Conservation (phyloP, 2,888 invertebrate species). For the Pinctada fucata region DNA sequence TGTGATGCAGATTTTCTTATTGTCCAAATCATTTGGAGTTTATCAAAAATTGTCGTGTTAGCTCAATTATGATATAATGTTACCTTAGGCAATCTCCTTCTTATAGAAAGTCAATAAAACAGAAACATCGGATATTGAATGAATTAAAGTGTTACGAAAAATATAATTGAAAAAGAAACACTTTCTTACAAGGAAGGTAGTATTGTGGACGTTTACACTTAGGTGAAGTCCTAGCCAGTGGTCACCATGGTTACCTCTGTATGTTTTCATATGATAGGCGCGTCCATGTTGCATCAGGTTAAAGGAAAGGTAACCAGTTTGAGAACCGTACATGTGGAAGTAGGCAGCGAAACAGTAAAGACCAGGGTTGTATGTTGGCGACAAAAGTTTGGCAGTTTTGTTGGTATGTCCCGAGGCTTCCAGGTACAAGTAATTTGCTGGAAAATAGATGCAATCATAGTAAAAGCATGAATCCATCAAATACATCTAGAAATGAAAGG, state of each 20-base stretch:
- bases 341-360: conserved; percentile 64
- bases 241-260: conserved; percentile 54
- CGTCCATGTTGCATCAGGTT: conserved; percentile 42
- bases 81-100: too few relatives aligned
- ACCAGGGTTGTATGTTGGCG: conserved; percentile 52
- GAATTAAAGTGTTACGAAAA: too few relatives aligned
- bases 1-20: too few relatives aligned
- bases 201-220: conserved; percentile 18
- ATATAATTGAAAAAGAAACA: too few relatives aligned
- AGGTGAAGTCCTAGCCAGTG: conserved; percentile 49
- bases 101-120: too few relatives aligned
- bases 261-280: conserved; percentile 35
- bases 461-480: too few relatives aligned
- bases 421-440: conserved; percentile 65
- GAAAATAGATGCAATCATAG: too few relatives aligned
- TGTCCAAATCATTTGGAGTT: too few relatives aligned
- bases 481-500: too few relatives aligned
- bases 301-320: conserved; percentile 57
- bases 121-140: too few relatives aligned
- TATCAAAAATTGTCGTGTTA: too few relatives aligned
- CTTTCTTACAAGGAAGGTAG: conserved; percentile 32
- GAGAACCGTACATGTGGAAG: conserved; percentile 64
- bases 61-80: too few relatives aligned
- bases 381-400: conserved; percentile 51
- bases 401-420: conserved; percentile 56